A percentile compares a stretch with the other conserved stretches of the same genome.
phyloP scores from a whole-genome alignment of 1,140 invertebrate genomes.

The Tetragnatha versicolor region DNA sequence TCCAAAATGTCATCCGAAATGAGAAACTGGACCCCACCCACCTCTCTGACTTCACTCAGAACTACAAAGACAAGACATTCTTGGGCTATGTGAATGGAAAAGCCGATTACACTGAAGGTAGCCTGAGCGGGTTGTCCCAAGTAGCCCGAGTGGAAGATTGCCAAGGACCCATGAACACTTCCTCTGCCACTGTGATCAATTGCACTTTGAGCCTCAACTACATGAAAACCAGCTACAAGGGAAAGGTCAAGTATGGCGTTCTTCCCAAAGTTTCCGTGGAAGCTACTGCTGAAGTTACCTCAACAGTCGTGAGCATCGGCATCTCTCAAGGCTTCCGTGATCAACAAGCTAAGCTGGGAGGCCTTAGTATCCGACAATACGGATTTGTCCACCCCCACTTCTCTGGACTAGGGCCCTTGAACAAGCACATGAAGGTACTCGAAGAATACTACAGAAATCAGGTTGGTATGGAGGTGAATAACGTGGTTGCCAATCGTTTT shows the following conservation, averaged over 20 bases:
- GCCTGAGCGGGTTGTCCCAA: constrained; percentile 25
- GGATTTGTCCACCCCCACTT: constrained; percentile 5
- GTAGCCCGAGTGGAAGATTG: constrained; percentile 3
- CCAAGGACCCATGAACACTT: constrained; percentile 10
- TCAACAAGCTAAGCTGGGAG: background rate
- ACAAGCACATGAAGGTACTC: constrained; percentile 34
- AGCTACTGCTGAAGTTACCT: constrained; percentile 18
- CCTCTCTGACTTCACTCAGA: constrained; percentile 12
- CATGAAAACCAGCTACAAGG: constrained; percentile 25
- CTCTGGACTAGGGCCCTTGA: constrained; percentile 39
- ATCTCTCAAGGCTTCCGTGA: background rate
- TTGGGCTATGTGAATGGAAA: constrained; percentile 27
- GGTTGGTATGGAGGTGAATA: background rate
- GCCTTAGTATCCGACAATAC: background rate
- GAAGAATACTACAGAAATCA: constrained; percentile 28
- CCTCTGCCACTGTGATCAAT: background rate
- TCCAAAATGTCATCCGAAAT: constrained; percentile 17
- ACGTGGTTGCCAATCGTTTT: constrained; percentile 7
- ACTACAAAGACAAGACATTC: constrained; percentile 38
- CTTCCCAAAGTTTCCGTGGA: constrained; percentile 25
- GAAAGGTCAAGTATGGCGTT: constrained; percentile 39
- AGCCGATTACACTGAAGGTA: constrained; percentile 42
- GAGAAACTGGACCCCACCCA: constrained; percentile 22
- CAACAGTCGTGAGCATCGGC: background rate
- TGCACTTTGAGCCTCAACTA: constrained; percentile 33